These are phyloP conservation scores for Agelas oroides DNA, from an alignment of 37 sponge, comb jelly and placozoan species.

Conservation along the genomic window DNA sequence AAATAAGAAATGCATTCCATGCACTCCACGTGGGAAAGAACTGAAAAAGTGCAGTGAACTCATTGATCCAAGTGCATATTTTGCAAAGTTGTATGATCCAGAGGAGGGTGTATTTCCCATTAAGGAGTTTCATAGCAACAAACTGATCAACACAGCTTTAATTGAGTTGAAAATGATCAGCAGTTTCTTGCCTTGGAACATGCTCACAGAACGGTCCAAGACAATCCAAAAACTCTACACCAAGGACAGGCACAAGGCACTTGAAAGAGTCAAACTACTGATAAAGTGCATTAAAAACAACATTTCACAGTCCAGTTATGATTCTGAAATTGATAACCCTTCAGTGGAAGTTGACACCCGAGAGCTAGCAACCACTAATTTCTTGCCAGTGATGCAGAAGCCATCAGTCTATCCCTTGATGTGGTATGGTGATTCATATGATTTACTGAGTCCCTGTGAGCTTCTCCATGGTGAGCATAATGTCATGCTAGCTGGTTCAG, in stretches of 20 bases:
- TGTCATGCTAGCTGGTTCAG: slow-evolving; percentile 12
- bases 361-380: slow-evolving; percentile 11
- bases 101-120: slow-evolving; percentile 70
- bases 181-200: slow-evolving; percentile 1
- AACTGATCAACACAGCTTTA: neutral
- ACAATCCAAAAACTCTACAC: slow-evolving; percentile 2
- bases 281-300: slow-evolving; percentile 10
- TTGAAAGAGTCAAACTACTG: slow-evolving; percentile 10
- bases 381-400: slow-evolving; percentile 54
- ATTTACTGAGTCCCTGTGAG: neutral
- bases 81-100: slow-evolving; percentile 32
- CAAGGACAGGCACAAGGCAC: slow-evolving; percentile 7
- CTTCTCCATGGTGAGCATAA: neutral
- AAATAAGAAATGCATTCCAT: slow-evolving; percentile 44
- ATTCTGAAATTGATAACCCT: neutral
- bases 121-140: slow-evolving; percentile 1
- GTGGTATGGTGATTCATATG: slow-evolving; percentile 22
- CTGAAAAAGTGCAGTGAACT: slow-evolving; percentile 31
- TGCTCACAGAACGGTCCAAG: slow-evolving; percentile 21
- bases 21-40: slow-evolving; percentile 39
- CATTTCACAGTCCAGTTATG: neutral
- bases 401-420: slow-evolving; percentile 36
- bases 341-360: neutral
- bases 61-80: slow-evolving; percentile 32
- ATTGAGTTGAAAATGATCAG: slow-evolving; percentile 22